Percentiles rank a stretch among this genome's conserved stretches.
These are phyloP conservation scores for Drosophila equinoxialis DNA, from an alignment of 1,140 invertebrate genomes.

Conservation along the genomic window DNA sequence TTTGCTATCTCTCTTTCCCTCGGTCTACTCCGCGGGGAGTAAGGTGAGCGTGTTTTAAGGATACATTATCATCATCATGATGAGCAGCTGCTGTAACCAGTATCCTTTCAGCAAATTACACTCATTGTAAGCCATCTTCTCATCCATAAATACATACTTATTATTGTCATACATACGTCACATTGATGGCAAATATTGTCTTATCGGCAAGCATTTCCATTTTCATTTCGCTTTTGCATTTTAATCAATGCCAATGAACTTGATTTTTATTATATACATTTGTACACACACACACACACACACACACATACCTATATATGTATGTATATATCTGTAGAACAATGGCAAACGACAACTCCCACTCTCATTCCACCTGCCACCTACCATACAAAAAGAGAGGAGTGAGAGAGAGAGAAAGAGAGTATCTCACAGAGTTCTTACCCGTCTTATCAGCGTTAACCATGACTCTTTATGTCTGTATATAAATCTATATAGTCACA, in stretches of 20 bases:
- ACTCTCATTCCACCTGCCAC: conserved; percentile 6
- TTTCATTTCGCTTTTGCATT: conserved; percentile 44
- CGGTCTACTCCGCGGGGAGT: not conserved
- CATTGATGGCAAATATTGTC: conserved; percentile 23
- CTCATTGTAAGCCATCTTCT: conserved; percentile 11
- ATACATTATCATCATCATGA: conserved; percentile 1
- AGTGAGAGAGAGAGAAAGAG: no score
- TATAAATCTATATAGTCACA: not conserved
- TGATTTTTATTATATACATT: conserved; percentile 61
- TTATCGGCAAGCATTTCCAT: conserved; percentile 17
- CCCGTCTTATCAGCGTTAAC: conserved; percentile 1
- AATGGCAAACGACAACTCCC: not conserved
- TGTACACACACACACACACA: conserved; percentile 13
- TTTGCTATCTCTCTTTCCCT: not conserved
- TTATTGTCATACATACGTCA: conserved; percentile 15
- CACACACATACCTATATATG: not conserved
- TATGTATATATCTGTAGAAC: not conserved
- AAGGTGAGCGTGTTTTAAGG: not conserved
- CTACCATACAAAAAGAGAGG: not conserved
- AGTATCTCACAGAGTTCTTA: not conserved
- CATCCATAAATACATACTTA: not conserved
- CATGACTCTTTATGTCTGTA: not conserved
- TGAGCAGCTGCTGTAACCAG: not conserved
- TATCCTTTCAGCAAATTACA: not conserved
- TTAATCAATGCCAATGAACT: conserved; percentile 76